phyloP scores from a whole-genome alignment of 2,888 invertebrate genomes.

The Anagyrus pseudococci region DNA sequence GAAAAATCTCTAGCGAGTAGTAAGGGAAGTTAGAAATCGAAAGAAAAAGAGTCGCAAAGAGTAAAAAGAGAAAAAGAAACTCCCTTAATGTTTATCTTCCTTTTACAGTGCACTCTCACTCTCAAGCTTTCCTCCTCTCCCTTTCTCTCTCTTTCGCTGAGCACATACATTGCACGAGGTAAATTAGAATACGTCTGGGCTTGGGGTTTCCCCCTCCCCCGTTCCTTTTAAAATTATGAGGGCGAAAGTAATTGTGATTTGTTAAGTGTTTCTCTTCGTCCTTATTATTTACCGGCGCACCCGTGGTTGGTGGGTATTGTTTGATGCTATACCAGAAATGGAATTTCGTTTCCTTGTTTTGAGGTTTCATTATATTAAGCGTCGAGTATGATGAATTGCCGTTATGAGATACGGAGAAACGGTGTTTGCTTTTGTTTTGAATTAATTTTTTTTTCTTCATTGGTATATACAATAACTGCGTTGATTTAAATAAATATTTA shows the following conservation, averaged over 20 bases:
- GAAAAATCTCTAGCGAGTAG: neutral
- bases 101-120: slow-evolving; percentile 13
- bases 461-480: too few relatives aligned
- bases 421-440: slow-evolving; percentile 2
- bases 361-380: too few relatives aligned
- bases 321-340: neutral
- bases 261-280: slow-evolving; percentile 20
- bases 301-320: slow-evolving; percentile 12
- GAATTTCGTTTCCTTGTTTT: too few relatives aligned
- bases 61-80: neutral
- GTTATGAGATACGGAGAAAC: neutral
- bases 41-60: neutral
- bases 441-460: too few relatives aligned
- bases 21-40: neutral
- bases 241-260: slow-evolving; percentile 34
- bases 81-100: slow-evolving; percentile 12
- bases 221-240: slow-evolving; percentile 31
- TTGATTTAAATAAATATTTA: too few relatives aligned
- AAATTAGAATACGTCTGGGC: slow-evolving; percentile 34
- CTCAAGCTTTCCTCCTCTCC: slow-evolving; percentile 4
- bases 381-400: too few relatives aligned
- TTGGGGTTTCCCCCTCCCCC: too few relatives aligned
- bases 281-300: slow-evolving; percentile 8
- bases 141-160: neutral
- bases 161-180: slow-evolving; percentile 2